Base-by-base conservation (phyloP, 2,888 invertebrate genomes). In the Standfussiana lucernea region DNA sequence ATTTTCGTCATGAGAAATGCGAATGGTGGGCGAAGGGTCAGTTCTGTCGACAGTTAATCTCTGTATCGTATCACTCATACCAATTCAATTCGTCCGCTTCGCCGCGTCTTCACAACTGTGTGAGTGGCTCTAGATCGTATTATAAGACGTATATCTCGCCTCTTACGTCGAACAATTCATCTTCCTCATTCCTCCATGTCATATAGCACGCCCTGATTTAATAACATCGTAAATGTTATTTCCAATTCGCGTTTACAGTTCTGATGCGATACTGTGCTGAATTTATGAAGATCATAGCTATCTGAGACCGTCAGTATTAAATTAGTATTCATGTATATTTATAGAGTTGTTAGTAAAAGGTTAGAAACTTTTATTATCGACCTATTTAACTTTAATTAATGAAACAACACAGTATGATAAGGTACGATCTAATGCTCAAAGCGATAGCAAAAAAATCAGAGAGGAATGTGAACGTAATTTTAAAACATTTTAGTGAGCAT, bases 151-250 rank as follows among this genome's bases (percentile, higher is more conserved):
- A 45, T 59, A 69, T 84, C 64, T 84, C 53, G 45, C 37, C 59
- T 62, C 75, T 80, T 70, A 70, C 62, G 47, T 24, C 65, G 50
- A 81, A 80, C 81, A 74, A 81, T 85, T 66, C 74, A 70, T 82
- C 82, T 81, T 74, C 69, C 81, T 80, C 82, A 81, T 82, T 85
- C 81, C 75, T 70, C 53, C 69, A 56, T 70, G 81, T 73, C 69
- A 80, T 80, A 65, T 74, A 69, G 47, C 85, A 73, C 69, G 47
- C 66, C 66, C 66, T 59, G 82, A 74, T 85, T 82, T 85, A 85
- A 82, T 69, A 82, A 69, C 75, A 53, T 82, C 82, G 69, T 82
- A 80, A 82, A 82, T 70, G 66, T 85, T 81, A 81, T 82, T 82
- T 81, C 62, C 82, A 82, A 82, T 82, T 66, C 70, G 66, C 61